Evolutionary conservation across 2,113 vertebrate genomes (phyloP).

Genomic region (Hipposideros armiger): DNA sequence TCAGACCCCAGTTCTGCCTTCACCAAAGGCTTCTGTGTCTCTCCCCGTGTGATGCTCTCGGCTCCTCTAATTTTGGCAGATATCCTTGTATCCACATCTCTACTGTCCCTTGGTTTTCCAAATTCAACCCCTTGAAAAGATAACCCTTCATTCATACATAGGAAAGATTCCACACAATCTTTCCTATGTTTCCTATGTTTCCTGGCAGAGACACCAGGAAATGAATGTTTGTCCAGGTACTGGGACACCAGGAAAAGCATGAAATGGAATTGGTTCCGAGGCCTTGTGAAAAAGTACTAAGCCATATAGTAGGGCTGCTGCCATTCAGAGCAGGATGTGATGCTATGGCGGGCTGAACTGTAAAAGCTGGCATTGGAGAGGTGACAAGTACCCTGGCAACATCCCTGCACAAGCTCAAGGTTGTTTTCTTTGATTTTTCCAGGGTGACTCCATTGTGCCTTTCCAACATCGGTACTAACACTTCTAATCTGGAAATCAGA

Average conservation of each 20-base stretch:
- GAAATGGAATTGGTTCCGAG: neutral
- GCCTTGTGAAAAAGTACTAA: neutral
- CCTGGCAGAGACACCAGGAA: neutral
- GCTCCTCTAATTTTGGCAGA: neutral
- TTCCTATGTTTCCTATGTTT: too few species aligned
- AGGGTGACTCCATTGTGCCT: conserved; percentile 31
- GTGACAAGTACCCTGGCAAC: neutral
- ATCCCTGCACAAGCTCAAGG: neutral
- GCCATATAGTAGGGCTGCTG: neutral
- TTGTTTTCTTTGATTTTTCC: conserved; percentile 68
- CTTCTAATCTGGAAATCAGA: conserved; percentile 76
- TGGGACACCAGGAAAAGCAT: neutral
- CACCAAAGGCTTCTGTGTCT: neutral
- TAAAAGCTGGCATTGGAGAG: neutral
- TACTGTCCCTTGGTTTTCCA: neutral
- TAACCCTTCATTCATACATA: neutral
- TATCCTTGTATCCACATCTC: neutral
- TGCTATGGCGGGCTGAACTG: neutral
- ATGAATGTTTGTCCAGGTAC: neutral
- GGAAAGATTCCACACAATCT: neutral
- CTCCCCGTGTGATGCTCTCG: neutral
- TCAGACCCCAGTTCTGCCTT: neutral
- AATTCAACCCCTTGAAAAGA: conserved; percentile 18
- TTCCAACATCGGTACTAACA: conserved; percentile 31
- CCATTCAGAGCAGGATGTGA: neutral